A percentile compares a stretch with the other conserved stretches of the same genome.
These are phyloP conservation scores for Sylvilagus floridanus DNA, from an alignment of 2,797 vertebrate species.

Conservation along the genomic window DNA sequence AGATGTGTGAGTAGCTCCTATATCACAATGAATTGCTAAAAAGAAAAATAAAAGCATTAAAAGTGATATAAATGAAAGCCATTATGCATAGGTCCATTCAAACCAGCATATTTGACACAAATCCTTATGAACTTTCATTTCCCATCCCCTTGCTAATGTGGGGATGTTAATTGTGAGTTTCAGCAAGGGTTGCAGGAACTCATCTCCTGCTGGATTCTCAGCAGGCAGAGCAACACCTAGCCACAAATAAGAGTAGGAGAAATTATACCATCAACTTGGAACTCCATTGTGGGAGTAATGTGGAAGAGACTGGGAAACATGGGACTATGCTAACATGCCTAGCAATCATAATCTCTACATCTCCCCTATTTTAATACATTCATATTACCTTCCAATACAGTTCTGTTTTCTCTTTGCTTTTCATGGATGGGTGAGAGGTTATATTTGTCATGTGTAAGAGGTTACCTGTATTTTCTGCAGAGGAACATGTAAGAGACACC, in stretches of 20 bases:
- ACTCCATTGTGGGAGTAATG: background rate
- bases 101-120: background rate
- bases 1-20: background rate
- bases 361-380: background rate
- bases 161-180: background rate
- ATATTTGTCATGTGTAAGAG: background rate
- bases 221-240: background rate
- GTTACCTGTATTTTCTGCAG: background rate
- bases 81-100: background rate
- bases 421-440: background rate
- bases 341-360: background rate
- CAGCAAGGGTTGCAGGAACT: background rate
- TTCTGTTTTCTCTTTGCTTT: background rate
- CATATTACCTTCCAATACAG: background rate
- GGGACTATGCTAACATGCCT: background rate
- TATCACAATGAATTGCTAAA: constrained; percentile 7
- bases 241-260: background rate
- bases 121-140: background rate
- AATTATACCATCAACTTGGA: background rate
- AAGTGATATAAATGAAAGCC: background rate
- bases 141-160: too few species aligned
- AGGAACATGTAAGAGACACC: background rate
- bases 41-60: background rate
- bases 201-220: background rate
- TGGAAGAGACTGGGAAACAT: background rate